A percentile compares a stretch with the other conserved stretches of the same genome.
Evolutionary conservation across 2,888 invertebrate species (phyloP).

Genomic region (Myathropa florea): DNA sequence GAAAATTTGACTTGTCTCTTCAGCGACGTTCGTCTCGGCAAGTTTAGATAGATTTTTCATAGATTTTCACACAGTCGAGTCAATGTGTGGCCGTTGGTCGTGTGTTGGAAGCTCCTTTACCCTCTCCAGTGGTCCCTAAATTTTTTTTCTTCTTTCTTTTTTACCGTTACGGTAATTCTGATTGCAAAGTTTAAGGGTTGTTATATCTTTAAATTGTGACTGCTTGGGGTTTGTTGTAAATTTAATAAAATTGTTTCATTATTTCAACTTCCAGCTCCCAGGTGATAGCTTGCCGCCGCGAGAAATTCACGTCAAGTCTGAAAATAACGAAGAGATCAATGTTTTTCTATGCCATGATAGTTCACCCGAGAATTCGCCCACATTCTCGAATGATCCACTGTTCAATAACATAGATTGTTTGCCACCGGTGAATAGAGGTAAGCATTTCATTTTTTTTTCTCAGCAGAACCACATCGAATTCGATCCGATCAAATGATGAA

Average conservation of each 20-base stretch:
- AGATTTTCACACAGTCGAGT: conserved; percentile 32
- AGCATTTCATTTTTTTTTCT: conserved; percentile 10
- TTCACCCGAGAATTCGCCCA: conserved; percentile 80
- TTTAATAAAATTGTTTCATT: background rate
- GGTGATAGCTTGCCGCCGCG: conserved; percentile 84
- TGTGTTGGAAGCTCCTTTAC: background rate
- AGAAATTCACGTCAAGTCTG: conserved; percentile 94
- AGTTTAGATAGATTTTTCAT: conserved; percentile 43
- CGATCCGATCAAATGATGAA: background rate
- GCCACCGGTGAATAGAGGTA: conserved; percentile 81
- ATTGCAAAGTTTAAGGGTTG: background rate
- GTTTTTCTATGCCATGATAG: conserved; percentile 96
- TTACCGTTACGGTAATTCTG: background rate
- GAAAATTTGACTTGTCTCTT: conserved; percentile 58
- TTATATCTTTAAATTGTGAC: background rate
- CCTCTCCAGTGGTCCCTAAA: conserved; percentile 22
- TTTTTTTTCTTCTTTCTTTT: background rate
- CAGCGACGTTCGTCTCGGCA: conserved; percentile 22
- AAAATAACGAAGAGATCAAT: conserved; percentile 94
- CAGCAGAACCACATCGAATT: background rate
- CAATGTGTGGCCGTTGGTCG: conserved; percentile 5
- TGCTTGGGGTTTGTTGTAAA: background rate
- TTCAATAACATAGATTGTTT: conserved; percentile 84
- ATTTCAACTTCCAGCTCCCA: conserved; percentile 82
- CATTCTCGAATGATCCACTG: conserved; percentile 83